Conservation (phyloP, 2,113 vertebrate species). For the Menidia beryllina region DNA sequence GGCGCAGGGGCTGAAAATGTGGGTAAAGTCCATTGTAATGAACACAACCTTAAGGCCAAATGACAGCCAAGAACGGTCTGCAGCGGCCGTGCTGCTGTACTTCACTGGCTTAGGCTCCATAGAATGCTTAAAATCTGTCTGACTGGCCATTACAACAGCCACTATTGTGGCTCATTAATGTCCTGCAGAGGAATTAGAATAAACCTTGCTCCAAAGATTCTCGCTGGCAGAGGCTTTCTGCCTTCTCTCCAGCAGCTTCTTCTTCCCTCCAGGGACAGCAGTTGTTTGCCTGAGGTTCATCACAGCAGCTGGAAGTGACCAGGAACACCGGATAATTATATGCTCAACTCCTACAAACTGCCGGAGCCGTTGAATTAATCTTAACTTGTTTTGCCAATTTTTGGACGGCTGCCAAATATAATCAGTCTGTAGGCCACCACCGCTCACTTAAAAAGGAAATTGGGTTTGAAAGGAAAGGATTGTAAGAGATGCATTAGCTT, state of each 20-base stretch:
- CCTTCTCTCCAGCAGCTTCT: conserved; percentile 60
- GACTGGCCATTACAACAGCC: conserved; percentile 71
- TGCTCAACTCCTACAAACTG: conserved; percentile 41
- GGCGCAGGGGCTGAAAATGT: conserved; percentile 12
- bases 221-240: conserved; percentile 42
- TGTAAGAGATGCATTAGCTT: conserved; percentile 2
- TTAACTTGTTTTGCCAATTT: conserved; percentile 49
- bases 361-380: conserved; percentile 31
- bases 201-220: conserved; percentile 51
- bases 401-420: conserved; percentile 55
- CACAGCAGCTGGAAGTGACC: conserved; percentile 58
- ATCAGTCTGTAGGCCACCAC: conserved; percentile 24
- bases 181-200: conserved; percentile 70
- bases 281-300: conserved; percentile 70
- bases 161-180: conserved; percentile 70
- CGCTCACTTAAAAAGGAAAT: conserved; percentile 33
- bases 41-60: conserved; percentile 58
- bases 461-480: conserved; percentile 28
- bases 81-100: conserved; percentile 62
- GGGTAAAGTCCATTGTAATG: conserved; percentile 52
- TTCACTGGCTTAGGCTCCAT: conserved; percentile 70
- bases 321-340: conserved; percentile 57
- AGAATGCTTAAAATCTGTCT: conserved; percentile 73
- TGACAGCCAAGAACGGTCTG: conserved; percentile 60
- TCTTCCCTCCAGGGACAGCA: conserved; percentile 57